A percentile compares a stretch with the other conserved stretches of the same genome.
Conservation (phyloP, 2,797 vertebrate genomes). For the Manis crassicaudata region DNA sequence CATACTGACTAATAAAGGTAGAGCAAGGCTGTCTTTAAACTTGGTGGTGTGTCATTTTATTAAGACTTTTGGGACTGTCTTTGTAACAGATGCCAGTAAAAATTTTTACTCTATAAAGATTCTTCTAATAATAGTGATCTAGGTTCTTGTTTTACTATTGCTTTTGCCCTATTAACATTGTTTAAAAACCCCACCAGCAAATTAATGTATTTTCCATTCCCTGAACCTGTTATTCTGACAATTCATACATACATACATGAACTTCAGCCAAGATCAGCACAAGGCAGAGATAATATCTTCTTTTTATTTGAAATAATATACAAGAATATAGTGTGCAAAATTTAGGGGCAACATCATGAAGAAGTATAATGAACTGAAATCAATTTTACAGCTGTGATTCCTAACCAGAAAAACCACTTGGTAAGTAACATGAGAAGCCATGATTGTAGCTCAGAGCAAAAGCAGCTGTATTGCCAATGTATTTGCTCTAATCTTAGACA, state of each 20-base stretch:
- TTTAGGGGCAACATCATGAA: conserved; percentile 91
- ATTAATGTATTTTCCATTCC: background rate
- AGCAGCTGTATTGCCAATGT: conserved; percentile 82
- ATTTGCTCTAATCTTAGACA: conserved; percentile 85
- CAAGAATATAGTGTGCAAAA: conserved; percentile 99
- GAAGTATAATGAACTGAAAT: conserved; percentile 88
- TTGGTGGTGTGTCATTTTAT: background rate
- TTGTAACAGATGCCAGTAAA: conserved; percentile 22
- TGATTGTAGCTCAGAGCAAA: conserved; percentile 88
- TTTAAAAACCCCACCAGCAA: conserved; percentile 2
- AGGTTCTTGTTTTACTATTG: background rate
- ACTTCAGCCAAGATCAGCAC: conserved; percentile 11
- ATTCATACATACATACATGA: background rate
- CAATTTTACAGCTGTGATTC: conserved; percentile 89
- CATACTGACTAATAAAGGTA: conserved; percentile 14
- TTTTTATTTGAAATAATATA: conserved; percentile 99
- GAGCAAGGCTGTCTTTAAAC: background rate
- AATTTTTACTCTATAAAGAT: background rate
- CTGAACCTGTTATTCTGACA: background rate
- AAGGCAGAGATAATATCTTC: conserved; percentile 79
- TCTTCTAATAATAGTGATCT: background rate
- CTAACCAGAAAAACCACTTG: conserved; percentile 83
- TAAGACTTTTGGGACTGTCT: background rate
- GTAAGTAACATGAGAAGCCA: conserved; percentile 88
- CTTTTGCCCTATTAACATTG: background rate